Conservation (phyloP, 2,888 invertebrate genomes). For the Ferrisia virgata region DNA sequence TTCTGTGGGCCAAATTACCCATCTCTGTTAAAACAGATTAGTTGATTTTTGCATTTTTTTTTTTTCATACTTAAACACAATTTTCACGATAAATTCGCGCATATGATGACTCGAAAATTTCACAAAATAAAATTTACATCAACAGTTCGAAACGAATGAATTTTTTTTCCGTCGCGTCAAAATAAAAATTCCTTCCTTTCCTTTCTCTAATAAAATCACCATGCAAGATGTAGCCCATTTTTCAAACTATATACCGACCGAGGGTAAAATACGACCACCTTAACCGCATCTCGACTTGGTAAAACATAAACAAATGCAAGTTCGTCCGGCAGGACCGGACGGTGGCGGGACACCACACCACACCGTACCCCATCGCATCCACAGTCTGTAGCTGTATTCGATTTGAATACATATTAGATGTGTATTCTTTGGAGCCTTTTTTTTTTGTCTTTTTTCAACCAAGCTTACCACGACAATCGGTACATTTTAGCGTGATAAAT, state of each 20-base stretch:
- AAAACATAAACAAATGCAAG: background rate
- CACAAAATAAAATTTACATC: too few species aligned
- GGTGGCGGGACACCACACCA: too few species aligned
- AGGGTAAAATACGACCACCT: background rate
- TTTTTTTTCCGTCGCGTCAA: background rate
- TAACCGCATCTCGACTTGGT: background rate
- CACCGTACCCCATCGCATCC: too few species aligned
- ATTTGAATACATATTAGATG: conserved; percentile 9
- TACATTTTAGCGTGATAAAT: background rate
- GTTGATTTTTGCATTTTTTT: too few species aligned
- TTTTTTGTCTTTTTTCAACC: background rate
- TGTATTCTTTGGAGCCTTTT: background rate
- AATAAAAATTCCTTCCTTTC: background rate
- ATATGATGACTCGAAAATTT: too few species aligned
- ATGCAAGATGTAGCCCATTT: background rate
- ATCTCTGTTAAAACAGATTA: too few species aligned
- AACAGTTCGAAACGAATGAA: background rate
- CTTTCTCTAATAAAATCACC: background rate
- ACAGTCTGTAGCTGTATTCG: background rate
- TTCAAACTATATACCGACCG: background rate
- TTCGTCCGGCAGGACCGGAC: background rate
- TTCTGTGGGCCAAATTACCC: too few species aligned
- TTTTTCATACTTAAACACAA: too few species aligned
- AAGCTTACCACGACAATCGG: background rate
- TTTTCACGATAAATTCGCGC: too few species aligned